phyloP scores from a whole-genome alignment of 2,888 invertebrate genomes.

The Dendrolimus houi region DNA sequence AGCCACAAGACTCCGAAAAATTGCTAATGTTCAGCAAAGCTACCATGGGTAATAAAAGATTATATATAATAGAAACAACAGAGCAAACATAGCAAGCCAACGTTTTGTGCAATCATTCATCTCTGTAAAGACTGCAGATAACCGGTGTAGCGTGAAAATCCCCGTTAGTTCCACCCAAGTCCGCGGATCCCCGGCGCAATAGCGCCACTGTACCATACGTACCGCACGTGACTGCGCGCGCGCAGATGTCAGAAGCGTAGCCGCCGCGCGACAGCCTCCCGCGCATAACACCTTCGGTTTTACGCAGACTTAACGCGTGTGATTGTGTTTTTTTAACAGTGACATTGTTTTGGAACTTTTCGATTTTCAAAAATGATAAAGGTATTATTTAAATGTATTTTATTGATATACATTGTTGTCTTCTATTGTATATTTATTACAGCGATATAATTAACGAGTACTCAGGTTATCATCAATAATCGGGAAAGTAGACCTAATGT shows the following conservation, averaged over 20 bases:
- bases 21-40: too few species aligned
- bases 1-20: too few species aligned
- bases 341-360: constrained; percentile 1
- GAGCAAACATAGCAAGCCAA: not conserved
- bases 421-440: too few species aligned
- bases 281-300: constrained; percentile 44
- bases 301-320: constrained; percentile 55
- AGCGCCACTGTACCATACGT: constrained; percentile 39
- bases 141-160: constrained; percentile 50
- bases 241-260: constrained; percentile 56
- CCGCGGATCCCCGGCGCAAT: constrained; percentile 41
- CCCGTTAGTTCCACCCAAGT: constrained; percentile 46
- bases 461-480: too few species aligned
- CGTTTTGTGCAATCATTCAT: constrained; percentile 28
- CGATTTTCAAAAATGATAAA: constrained; percentile 4
- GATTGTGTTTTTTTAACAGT: constrained; percentile 36
- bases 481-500: too few species aligned
- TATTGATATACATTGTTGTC: too few species aligned
- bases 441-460: too few species aligned
- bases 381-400: not conserved
- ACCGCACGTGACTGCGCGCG: constrained; percentile 67
- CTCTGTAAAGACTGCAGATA: constrained; percentile 18
- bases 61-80: not conserved
- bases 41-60: too few species aligned
- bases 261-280: constrained; percentile 66